Evolutionary conservation across 2,888 invertebrate genomes (phyloP).

Genomic region (Hedychridium roseum): DNA sequence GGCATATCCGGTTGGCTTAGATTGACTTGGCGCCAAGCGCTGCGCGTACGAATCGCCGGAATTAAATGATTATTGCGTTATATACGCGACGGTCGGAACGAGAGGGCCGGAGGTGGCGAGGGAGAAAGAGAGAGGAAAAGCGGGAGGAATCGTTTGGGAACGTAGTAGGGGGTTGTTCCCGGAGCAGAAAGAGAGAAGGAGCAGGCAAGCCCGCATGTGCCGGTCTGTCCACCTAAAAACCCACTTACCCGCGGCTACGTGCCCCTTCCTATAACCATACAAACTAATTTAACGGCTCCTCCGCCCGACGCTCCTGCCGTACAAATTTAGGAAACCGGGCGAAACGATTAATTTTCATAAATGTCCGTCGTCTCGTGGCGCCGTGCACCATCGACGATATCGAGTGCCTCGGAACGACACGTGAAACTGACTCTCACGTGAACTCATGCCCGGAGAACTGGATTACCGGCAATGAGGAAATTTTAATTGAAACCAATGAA

Average conservation of each 20-base stretch:
- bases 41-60: constrained; percentile 60
- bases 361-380: constrained; percentile 23
- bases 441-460: too few relatives aligned
- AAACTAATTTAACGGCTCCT: constrained; percentile 47
- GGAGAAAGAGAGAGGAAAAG: constrained; percentile 10
- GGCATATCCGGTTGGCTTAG: constrained; percentile 63
- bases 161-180: not conserved
- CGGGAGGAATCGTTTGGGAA: constrained; percentile 1
- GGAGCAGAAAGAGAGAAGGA: not conserved
- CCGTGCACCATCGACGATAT: not conserved
- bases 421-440: too few relatives aligned
- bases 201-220: constrained; percentile 31
- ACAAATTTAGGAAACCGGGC: constrained; percentile 53
- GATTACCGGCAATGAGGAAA: too few relatives aligned
- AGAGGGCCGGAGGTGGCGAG: constrained; percentile 12
- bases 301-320: constrained; percentile 26
- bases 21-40: constrained; percentile 63
- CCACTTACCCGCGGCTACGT: constrained; percentile 25
- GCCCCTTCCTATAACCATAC: constrained; percentile 41
- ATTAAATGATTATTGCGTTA: constrained; percentile 63
- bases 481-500: too few relatives aligned
- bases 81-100: constrained; percentile 43
- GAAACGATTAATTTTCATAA: constrained; percentile 56
- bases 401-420: too few relatives aligned
- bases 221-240: constrained; percentile 30